Evolutionary conservation across 1,140 invertebrate genomes (phyloP).

Genomic region (Latrodectus geometricus): DNA sequence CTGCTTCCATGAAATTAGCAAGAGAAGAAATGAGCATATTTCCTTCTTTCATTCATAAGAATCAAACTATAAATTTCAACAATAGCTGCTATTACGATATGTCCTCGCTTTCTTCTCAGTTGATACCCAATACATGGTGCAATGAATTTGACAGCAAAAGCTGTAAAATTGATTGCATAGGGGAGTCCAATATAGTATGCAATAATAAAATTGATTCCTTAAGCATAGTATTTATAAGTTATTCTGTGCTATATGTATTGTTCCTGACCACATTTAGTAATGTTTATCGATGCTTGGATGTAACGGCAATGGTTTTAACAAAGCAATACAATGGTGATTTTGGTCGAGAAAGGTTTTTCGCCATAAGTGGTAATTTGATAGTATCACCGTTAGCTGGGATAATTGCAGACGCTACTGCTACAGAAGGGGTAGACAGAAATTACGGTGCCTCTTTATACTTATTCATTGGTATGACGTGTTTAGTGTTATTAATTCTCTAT

Average conservation of each 20-base stretch:
- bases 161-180: neutral
- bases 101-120: too few relatives aligned
- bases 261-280: constrained; percentile 13
- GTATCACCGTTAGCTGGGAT: constrained; percentile 6
- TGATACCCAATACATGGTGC: too few relatives aligned
- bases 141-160: neutral
- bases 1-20: neutral
- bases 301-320: constrained; percentile 21
- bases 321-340: constrained; percentile 46
- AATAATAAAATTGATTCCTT: neutral
- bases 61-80: neutral
- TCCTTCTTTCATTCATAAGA: neutral
- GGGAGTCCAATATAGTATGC: neutral
- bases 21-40: too few relatives aligned
- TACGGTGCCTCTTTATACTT: constrained; percentile 19
- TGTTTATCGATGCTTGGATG: constrained; percentile 24
- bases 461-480: neutral
- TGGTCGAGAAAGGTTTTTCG: constrained; percentile 32
- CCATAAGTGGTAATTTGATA: constrained; percentile 1
- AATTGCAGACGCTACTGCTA: constrained; percentile 3
- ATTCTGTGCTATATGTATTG: neutral
- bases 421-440: neutral
- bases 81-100: neutral
- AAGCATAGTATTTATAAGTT: neutral
- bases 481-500: neutral